phyloP scores from a whole-genome alignment of 2,888 invertebrate genomes.

The Caenorhabditis sulstoni region DNA sequence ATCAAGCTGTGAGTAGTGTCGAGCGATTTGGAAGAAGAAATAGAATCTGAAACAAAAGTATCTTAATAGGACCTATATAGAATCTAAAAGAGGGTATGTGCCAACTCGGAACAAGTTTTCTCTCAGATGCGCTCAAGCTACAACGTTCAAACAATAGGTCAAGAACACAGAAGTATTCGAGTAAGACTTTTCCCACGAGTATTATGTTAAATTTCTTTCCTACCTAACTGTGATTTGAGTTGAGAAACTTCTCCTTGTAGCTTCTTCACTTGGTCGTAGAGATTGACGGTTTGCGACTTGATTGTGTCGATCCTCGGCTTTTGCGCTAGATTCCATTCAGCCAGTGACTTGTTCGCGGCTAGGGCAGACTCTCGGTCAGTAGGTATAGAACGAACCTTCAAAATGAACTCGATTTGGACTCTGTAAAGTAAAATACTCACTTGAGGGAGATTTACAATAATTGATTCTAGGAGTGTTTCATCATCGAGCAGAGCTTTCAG shows the following conservation, averaged over 20 bases:
- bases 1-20: constrained; percentile 92
- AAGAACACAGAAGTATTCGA: neutral
- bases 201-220: too few relatives aligned
- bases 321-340: constrained; percentile 90
- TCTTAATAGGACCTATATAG: too few relatives aligned
- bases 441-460: constrained; percentile 75
- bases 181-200: too few relatives aligned
- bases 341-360: constrained; percentile 91
- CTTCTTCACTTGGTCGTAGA: constrained; percentile 82
- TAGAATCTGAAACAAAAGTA: constrained; percentile 32
- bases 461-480: constrained; percentile 67
- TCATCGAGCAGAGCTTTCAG: constrained; percentile 71
- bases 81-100: too few relatives aligned
- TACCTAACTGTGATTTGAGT: constrained; percentile 88
- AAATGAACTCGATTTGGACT: neutral
- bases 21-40: constrained; percentile 86
- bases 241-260: constrained; percentile 85
- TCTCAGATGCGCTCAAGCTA: too few relatives aligned
- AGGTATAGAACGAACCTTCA: constrained; percentile 86
- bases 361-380: constrained; percentile 91
- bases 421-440: constrained; percentile 53
- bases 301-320: constrained; percentile 89
- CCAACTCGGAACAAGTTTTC: too few relatives aligned
- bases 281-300: constrained; percentile 82
- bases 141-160: too few relatives aligned